These are phyloP conservation scores for Andrena marginata DNA, from an alignment of 2,888 invertebrate genomes.

Conservation along the genomic window DNA sequence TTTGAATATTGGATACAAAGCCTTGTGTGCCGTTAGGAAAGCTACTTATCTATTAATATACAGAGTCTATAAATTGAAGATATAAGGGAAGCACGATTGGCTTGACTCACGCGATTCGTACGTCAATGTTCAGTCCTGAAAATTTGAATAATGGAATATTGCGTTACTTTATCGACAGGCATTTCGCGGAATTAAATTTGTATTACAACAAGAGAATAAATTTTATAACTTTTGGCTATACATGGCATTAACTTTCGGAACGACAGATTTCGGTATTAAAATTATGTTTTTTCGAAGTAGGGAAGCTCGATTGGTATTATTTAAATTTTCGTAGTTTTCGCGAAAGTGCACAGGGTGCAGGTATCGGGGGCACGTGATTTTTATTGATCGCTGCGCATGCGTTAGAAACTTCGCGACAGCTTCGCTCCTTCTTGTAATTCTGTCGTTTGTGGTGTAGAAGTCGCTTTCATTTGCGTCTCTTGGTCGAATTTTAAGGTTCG, in stretches of 20 bases:
- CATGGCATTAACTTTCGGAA: background rate
- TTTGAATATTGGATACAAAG: background rate
- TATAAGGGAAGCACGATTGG: too few relatives aligned
- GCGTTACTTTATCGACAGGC: background rate
- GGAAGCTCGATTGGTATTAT: background rate
- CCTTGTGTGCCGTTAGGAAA: background rate
- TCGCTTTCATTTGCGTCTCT: constrained; percentile 60
- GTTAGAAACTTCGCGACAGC: constrained; percentile 3
- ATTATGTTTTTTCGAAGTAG: background rate
- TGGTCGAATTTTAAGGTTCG: constrained; percentile 14
- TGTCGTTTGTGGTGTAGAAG: constrained; percentile 37
- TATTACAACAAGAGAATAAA: background rate
- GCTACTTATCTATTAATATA: background rate
- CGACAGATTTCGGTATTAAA: too few relatives aligned
- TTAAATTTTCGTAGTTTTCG: background rate
- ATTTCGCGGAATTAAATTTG: background rate
- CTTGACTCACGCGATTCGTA: background rate
- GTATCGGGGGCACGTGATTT: background rate
- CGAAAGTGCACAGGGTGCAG: background rate
- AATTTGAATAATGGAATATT: background rate
- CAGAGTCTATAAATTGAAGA: too few relatives aligned
- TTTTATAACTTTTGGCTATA: background rate
- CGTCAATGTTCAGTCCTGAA: background rate
- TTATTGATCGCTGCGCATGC: constrained; percentile 35
- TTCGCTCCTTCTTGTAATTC: constrained; percentile 29